Evolutionary conservation across 2,113 vertebrate genomes (phyloP).

Genomic region (Grammomys surdaster): DNA sequence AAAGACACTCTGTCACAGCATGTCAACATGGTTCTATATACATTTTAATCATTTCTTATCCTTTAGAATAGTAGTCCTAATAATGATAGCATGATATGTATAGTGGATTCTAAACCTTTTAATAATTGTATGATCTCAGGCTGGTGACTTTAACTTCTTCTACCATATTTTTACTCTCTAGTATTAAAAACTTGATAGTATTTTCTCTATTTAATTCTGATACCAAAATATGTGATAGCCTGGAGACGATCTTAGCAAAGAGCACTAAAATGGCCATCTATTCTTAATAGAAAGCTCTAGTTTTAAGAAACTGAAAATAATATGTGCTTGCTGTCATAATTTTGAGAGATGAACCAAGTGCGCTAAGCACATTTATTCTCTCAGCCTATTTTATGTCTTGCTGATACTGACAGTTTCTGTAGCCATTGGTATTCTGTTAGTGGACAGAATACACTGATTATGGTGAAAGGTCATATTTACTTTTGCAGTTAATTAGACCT

Average conservation of each 20-base stretch:
- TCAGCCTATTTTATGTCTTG: constrained; percentile 76
- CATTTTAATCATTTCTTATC: constrained; percentile 11
- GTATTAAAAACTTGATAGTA: not conserved
- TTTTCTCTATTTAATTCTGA: constrained; percentile 48
- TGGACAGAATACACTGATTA: constrained; percentile 62
- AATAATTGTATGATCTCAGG: not conserved
- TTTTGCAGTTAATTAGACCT: constrained; percentile 74
- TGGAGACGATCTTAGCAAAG: constrained; percentile 36
- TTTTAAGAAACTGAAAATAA: constrained; percentile 48
- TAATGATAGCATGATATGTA: not conserved
- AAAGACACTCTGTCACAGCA: not conserved
- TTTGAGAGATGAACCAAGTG: constrained; percentile 78
- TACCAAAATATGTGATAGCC: constrained; percentile 13
- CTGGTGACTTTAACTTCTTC: constrained; percentile 44
- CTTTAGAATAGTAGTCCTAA: not conserved
- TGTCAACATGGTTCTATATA: not conserved
- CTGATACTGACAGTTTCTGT: constrained; percentile 74
- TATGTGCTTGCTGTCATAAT: constrained; percentile 17
- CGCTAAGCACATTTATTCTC: constrained; percentile 66
- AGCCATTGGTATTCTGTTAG: constrained; percentile 73
- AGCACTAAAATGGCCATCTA: not conserved
- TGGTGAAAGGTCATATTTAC: constrained; percentile 66
- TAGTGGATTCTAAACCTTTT: constrained; percentile 39
- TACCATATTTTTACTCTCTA: constrained; percentile 44
- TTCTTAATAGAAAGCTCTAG: constrained; percentile 36